Evolutionary conservation across 2,888 invertebrate genomes (phyloP).

Genomic region (Dynastes maya): DNA sequence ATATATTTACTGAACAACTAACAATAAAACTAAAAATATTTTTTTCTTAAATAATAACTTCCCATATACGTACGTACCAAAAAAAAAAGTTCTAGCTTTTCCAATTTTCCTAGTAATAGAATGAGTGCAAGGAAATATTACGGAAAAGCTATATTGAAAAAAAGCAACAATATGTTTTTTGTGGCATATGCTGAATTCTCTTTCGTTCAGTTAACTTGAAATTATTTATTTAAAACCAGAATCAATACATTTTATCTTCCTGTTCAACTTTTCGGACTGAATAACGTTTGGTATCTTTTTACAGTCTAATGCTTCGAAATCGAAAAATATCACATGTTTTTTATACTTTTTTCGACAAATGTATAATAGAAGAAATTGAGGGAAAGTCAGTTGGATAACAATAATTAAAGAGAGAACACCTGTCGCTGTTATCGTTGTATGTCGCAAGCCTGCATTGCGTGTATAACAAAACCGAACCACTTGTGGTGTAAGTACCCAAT

Average conservation of each 20-base stretch:
- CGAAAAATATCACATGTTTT: not conserved
- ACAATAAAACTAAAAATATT: too few species aligned
- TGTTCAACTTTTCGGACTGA: not conserved
- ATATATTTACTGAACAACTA: too few species aligned
- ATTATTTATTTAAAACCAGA: not conserved
- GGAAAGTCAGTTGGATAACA: not conserved
- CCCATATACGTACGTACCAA: too few species aligned
- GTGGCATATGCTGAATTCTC: too few species aligned
- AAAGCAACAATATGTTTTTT: too few species aligned
- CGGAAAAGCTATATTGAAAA: too few species aligned
- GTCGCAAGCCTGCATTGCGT: not conserved
- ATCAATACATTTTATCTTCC: not conserved
- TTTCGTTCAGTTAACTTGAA: too few species aligned
- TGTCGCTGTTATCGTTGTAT: not conserved
- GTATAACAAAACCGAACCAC: not conserved
- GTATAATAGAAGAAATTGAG: not conserved
- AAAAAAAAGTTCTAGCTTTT: too few species aligned
- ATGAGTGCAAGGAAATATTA: too few species aligned
- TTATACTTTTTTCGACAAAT: not conserved
- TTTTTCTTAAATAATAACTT: too few species aligned
- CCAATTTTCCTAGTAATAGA: too few species aligned
- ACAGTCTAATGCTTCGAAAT: not conserved
- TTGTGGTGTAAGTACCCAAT: too few species aligned
- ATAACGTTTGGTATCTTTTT: not conserved
- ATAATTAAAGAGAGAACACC: constrained; percentile 4